These are phyloP conservation scores for Notocelia uddmanniana DNA, from an alignment of 2,888 invertebrate genomes.

Conservation along the genomic window DNA sequence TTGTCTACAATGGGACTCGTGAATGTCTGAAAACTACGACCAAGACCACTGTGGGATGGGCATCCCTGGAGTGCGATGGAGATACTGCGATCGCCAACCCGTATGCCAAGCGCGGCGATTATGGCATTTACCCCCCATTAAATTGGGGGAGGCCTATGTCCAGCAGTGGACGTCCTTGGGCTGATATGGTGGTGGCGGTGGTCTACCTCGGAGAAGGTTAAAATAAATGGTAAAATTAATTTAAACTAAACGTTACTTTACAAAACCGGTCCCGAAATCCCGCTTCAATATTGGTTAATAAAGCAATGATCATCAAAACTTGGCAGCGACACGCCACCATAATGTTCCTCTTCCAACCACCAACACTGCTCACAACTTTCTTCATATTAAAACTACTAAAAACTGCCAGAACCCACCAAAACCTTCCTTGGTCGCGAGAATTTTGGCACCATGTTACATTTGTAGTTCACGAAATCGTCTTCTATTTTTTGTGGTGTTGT, in stretches of 20 bases:
- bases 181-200: too few species aligned
- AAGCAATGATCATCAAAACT: slow-evolving; percentile 84
- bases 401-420: slow-evolving; percentile 41
- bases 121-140: too few species aligned
- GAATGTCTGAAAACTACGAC: too few species aligned
- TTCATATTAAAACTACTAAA: slow-evolving; percentile 43
- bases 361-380: slow-evolving; percentile 31
- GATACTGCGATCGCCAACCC: too few species aligned
- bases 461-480: background rate
- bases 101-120: too few species aligned
- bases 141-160: too few species aligned
- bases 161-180: too few species aligned
- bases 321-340: slow-evolving; percentile 73
- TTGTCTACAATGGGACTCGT: background rate
- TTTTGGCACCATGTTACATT: slow-evolving; percentile 21
- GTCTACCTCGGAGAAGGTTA: too few species aligned
- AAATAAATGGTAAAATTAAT: slow-evolving; percentile 13
- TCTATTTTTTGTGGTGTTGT: too few species aligned
- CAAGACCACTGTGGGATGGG: too few species aligned
- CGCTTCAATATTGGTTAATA: slow-evolving; percentile 85
- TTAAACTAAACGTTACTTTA: slow-evolving; percentile 42
- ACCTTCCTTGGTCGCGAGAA: slow-evolving; percentile 27
- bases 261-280: slow-evolving; percentile 56
- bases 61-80: too few species aligned
- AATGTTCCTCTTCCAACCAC: slow-evolving; percentile 53